Conservation (phyloP, 2,113 vertebrate species). For the Nestor notabilis region DNA sequence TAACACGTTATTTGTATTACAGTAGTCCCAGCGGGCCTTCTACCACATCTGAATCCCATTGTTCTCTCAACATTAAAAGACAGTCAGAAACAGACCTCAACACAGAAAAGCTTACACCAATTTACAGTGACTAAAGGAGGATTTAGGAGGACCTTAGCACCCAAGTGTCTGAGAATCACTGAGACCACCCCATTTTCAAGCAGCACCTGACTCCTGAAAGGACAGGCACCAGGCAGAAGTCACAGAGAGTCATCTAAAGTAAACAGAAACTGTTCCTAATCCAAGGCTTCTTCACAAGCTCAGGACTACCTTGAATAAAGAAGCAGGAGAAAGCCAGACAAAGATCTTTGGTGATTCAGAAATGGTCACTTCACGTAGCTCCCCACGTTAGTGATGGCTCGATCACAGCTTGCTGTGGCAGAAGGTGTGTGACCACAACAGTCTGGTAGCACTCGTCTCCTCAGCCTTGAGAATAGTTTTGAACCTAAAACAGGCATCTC, state of each 20-base stretch:
- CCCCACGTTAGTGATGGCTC: fast-evolving
- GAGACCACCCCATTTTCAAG: not conserved
- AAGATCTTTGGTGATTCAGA: not conserved
- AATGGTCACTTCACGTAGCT: not conserved
- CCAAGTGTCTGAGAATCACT: not conserved
- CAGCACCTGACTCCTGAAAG: not conserved
- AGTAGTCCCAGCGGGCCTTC: not conserved
- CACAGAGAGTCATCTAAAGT: not conserved
- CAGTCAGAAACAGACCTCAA: not conserved
- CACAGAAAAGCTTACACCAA: not conserved
- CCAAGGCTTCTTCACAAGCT: not conserved
- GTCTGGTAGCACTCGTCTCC: fast-evolving
- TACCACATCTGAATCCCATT: slow-evolving; percentile 24
- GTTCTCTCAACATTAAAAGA: not conserved
- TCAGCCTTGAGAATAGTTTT: not conserved
- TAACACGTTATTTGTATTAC: slow-evolving; percentile 12
- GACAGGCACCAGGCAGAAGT: not conserved
- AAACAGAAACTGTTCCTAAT: not conserved
- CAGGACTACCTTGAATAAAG: not conserved
- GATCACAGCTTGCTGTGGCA: not conserved
- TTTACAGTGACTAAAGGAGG: not conserved
- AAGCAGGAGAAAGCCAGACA: not conserved
- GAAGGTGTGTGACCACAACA: not conserved
- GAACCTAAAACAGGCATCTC: not conserved
- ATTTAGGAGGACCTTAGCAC: not conserved